Evolutionary conservation across 2,888 invertebrate genomes (phyloP).

Genomic region (Dendrolimus houi): DNA sequence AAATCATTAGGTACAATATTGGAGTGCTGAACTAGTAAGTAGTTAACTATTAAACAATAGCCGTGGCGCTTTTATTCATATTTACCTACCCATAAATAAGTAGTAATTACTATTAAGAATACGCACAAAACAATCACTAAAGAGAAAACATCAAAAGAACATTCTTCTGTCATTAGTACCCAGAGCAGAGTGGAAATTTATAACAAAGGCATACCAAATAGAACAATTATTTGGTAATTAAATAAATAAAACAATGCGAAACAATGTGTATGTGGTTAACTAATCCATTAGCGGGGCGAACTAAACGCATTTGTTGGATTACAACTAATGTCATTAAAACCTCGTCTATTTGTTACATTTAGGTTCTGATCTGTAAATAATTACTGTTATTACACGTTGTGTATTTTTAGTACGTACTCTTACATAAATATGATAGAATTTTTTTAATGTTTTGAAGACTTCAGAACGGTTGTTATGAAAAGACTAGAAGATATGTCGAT

Average conservation of each 20-base stretch:
- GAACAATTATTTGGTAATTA: conserved; percentile 15
- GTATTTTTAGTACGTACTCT: no score
- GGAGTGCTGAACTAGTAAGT: no score
- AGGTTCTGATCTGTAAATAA: background rate
- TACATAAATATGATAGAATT: no score
- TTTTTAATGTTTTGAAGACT: no score
- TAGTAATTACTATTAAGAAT: background rate
- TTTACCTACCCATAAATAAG: no score
- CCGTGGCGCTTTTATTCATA: no score
- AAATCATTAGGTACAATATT: no score
- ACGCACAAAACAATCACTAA: background rate
- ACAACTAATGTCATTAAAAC: conserved; percentile 53
- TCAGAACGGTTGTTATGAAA: no score
- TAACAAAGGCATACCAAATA: background rate
- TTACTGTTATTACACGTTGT: no score
- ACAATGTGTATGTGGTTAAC: conserved; percentile 18
- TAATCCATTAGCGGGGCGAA: conserved; percentile 44
- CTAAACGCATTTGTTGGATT: conserved; percentile 49
- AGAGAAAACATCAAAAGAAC: background rate
- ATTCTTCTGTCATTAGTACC: background rate
- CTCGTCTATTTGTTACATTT: conserved; percentile 35
- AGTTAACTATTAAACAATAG: no score
- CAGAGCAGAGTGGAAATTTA: background rate
- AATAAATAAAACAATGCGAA: conserved; percentile 11
- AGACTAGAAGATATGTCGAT: no score